Evolutionary conservation across 2,113 vertebrate genomes (phyloP).

Genomic region (Hiodon tergisus): DNA sequence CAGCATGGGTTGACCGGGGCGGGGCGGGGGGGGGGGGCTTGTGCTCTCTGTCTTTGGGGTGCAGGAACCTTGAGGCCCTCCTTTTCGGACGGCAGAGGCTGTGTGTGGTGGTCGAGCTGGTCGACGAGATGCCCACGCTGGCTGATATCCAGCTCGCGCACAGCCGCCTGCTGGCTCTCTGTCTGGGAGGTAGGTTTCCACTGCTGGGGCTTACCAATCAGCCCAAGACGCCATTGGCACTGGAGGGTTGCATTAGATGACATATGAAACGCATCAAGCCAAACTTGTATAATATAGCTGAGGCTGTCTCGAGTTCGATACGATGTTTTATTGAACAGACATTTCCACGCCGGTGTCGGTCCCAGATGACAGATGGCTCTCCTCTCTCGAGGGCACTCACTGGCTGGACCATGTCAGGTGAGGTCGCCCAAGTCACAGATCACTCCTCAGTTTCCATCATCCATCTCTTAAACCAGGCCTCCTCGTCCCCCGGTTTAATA

Average conservation of each 20-base stretch:
- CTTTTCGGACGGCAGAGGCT: conserved; percentile 75
- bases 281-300: no score
- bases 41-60: background rate
- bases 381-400: conserved; percentile 77
- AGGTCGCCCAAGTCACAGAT: background rate
- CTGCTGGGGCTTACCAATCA: background rate
- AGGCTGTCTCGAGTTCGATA: no score
- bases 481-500: no score
- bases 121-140: conserved; percentile 73
- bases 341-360: conserved; percentile 62
- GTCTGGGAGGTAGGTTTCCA: conserved; percentile 69
- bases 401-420: conserved; percentile 88
- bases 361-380: conserved; percentile 88
- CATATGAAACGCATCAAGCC: no score
- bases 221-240: no score
- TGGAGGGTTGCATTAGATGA: no score
- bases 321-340: conserved; percentile 50
- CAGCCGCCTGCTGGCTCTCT: conserved; percentile 71
- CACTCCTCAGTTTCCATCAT: no score
- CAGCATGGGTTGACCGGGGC: no score
- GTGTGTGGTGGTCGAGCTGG: conserved; percentile 74
- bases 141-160: conserved; percentile 78
- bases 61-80: conserved; percentile 75
- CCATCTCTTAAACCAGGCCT: no score
- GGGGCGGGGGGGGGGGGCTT: no score